A percentile compares a stretch with the other conserved stretches of the same genome.
Evolutionary conservation across 1,140 invertebrate species (phyloP).

Genomic region (Onthophagus taurus): DNA sequence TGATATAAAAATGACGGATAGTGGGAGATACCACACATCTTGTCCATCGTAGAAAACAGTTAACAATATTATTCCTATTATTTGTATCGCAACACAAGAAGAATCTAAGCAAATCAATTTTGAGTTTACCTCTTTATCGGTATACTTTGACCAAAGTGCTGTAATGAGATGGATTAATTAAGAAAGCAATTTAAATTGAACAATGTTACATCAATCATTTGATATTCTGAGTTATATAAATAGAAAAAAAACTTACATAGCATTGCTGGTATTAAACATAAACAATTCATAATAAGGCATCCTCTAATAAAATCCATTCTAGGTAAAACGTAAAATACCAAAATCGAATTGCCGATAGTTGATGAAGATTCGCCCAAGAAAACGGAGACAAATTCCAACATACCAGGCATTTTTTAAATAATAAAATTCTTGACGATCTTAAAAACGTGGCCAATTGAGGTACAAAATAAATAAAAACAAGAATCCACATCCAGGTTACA

Average conservation of each 20-base stretch:
- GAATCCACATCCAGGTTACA: slow-evolving; percentile 83
- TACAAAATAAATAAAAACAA: slow-evolving; percentile 72
- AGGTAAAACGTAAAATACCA: slow-evolving; percentile 81
- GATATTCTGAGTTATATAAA: too few relatives aligned
- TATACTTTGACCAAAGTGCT: too few relatives aligned
- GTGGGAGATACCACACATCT: slow-evolving; percentile 51
- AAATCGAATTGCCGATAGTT: slow-evolving; percentile 68
- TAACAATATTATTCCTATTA: too few relatives aligned
- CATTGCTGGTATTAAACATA: slow-evolving; percentile 79
- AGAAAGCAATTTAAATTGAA: too few relatives aligned
- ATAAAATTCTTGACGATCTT: slow-evolving; percentile 71
- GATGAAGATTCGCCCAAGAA: slow-evolving; percentile 78
- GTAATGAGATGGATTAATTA: too few relatives aligned
- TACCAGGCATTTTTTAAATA: slow-evolving; percentile 68
- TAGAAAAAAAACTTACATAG: too few relatives aligned
- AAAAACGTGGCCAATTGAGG: slow-evolving; percentile 82
- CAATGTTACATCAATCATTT: too few relatives aligned
- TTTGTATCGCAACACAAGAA: too few relatives aligned
- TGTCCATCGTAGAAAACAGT: too few relatives aligned
- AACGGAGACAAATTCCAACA: slow-evolving; percentile 54
- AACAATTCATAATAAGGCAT: slow-evolving; percentile 86
- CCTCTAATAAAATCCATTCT: slow-evolving; percentile 87
- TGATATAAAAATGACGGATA: slow-evolving; percentile 61
- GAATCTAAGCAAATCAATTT: too few relatives aligned
- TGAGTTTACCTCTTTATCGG: too few relatives aligned